phyloP scores from a whole-genome alignment of 2,888 invertebrate species.

The Elegia similella region DNA sequence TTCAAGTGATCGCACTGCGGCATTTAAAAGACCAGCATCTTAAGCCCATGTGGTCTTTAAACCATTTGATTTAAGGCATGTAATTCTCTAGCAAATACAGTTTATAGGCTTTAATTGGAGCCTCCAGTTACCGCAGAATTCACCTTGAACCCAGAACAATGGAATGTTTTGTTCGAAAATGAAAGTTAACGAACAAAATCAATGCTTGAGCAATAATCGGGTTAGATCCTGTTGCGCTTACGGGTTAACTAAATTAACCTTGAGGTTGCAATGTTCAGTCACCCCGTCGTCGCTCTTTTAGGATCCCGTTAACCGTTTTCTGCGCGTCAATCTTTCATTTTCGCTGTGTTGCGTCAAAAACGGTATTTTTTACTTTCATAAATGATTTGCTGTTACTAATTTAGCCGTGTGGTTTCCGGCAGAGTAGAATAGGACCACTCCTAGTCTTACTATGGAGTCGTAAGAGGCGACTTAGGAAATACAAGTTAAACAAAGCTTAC shows the following conservation, averaged over 20 bases:
- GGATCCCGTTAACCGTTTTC: background rate
- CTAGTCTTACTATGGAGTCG: too few species aligned
- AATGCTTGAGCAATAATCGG: conserved; percentile 5
- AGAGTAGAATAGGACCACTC: too few species aligned
- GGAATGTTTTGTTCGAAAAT: conserved; percentile 50
- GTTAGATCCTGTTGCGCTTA: background rate
- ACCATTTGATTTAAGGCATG: too few species aligned
- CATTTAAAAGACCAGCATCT: background rate
- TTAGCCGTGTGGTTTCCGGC: too few species aligned
- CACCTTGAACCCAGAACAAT: conserved; percentile 69
- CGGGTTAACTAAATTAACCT: conserved; percentile 6
- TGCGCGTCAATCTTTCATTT: background rate
- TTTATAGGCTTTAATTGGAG: conserved; percentile 26
- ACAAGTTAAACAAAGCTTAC: too few species aligned
- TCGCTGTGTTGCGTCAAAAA: background rate
- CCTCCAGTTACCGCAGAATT: conserved; percentile 34
- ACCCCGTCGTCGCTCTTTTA: background rate
- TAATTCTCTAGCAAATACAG: background rate
- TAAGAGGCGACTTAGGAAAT: too few species aligned
- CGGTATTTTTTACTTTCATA: background rate
- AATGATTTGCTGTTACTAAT: too few species aligned
- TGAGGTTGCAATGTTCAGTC: background rate
- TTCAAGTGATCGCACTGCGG: background rate
- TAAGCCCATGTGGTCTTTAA: background rate
- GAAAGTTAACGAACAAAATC: conserved; percentile 43